phyloP scores from a whole-genome alignment of 2,113 vertebrate genomes.

The Notarius lentiginosus region DNA sequence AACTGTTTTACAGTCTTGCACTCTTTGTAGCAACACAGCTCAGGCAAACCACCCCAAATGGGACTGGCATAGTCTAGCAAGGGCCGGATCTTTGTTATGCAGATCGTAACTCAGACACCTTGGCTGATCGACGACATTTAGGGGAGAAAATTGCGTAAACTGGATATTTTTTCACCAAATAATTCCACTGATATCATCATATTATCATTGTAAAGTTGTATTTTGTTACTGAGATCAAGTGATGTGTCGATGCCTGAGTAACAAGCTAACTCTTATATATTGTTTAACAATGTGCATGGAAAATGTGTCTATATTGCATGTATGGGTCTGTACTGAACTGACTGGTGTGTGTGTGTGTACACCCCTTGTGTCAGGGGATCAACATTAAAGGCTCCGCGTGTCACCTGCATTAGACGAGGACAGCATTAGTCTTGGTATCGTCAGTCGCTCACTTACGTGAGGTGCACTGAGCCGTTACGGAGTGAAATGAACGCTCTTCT shows the following conservation, averaged over 20 bases:
- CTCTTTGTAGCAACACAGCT: no score
- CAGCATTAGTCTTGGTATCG: constrained; percentile 85
- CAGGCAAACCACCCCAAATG: no score
- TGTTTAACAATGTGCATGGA: background rate
- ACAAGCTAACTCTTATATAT: background rate
- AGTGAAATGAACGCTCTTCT: constrained; percentile 99
- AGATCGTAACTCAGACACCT: background rate
- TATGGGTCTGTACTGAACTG: constrained; percentile 36
- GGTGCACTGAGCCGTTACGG: constrained; percentile 98
- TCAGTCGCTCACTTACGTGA: constrained; percentile 99
- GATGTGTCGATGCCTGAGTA: background rate
- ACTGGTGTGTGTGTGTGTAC: constrained; percentile 39
- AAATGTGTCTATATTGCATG: background rate
- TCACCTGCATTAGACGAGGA: constrained; percentile 81
- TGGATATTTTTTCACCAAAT: background rate
- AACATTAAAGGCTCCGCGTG: constrained; percentile 64
- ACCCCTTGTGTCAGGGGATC: constrained; percentile 54
- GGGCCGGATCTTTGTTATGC: no score
- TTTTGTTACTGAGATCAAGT: background rate
- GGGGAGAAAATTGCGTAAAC: background rate
- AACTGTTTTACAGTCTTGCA: no score
- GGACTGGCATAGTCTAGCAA: no score
- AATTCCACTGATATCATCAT: background rate
- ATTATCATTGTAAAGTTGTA: background rate
- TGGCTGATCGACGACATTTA: background rate